Percentiles rank a stretch among this genome's conserved stretches.
Conservation (phyloP, 1,140 invertebrate species). For the Musca domestica region DNA sequence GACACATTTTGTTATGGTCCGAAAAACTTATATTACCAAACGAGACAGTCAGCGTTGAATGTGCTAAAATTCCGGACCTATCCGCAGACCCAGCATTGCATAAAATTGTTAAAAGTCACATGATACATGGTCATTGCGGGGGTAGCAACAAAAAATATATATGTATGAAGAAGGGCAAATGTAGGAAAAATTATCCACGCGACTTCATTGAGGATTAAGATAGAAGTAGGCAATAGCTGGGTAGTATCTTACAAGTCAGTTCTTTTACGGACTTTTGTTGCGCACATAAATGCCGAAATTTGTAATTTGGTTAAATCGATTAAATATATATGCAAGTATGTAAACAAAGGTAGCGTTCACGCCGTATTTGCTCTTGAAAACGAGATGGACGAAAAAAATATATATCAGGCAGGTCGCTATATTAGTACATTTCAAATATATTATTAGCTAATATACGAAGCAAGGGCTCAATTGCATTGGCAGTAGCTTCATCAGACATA, state of each 20-base stretch:
- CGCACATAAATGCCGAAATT: constrained; percentile 27
- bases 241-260: constrained; percentile 10
- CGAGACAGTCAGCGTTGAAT: constrained; percentile 1
- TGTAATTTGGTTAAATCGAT: too few species aligned
- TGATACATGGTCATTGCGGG: constrained; percentile 55
- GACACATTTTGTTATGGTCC: not conserved
- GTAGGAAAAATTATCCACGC: constrained; percentile 34
- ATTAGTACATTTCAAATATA: constrained; percentile 6
- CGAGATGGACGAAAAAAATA: constrained; percentile 19
- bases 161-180: constrained; percentile 5
- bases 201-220: constrained; percentile 29
- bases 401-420: constrained; percentile 53
- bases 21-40: not conserved
- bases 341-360: constrained; percentile 51
- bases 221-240: constrained; percentile 1
- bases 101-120: not conserved
- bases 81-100: not conserved
- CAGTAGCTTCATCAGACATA: not conserved
- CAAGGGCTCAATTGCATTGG: not conserved
- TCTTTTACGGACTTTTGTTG: constrained; percentile 28
- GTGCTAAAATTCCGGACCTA: constrained; percentile 4
- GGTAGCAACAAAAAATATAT: constrained; percentile 32
- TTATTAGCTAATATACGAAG: too few species aligned
- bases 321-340: constrained; percentile 56
- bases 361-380: constrained; percentile 22